These are phyloP conservation scores for Ophion costatus DNA, from an alignment of 2,888 invertebrate genomes.

Conservation along the genomic window DNA sequence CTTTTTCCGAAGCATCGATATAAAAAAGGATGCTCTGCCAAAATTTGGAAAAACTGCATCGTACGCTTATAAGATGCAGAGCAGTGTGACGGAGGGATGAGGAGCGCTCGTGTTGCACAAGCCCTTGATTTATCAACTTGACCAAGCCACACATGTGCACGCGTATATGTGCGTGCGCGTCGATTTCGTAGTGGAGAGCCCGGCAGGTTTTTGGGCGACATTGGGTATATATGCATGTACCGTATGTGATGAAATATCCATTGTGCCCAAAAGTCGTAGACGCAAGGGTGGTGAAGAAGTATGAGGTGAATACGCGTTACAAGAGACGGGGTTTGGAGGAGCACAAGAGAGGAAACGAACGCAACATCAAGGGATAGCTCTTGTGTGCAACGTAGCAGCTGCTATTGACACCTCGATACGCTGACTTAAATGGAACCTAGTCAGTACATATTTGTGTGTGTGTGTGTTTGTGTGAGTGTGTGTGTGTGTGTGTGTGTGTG, in stretches of 20 bases:
- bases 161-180: constrained; percentile 11
- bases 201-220: constrained; percentile 40
- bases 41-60: no score
- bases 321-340: constrained; percentile 33
- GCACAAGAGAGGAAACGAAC: constrained; percentile 47
- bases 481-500: neutral
- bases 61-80: neutral
- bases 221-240: constrained; percentile 4
- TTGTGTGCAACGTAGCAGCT: constrained; percentile 82
- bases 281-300: constrained; percentile 80
- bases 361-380: constrained; percentile 77
- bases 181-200: constrained; percentile 27
- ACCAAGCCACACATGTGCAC: neutral
- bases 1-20: no score
- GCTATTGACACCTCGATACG: constrained; percentile 84
- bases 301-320: constrained; percentile 75
- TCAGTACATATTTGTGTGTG: constrained; percentile 63
- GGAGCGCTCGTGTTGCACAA: neutral
- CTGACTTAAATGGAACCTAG: constrained; percentile 81
- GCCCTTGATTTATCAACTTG: constrained; percentile 46
- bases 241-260: constrained; percentile 34
- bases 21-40: no score
- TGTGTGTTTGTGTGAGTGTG: neutral
- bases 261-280: constrained; percentile 76
- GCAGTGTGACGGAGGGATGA: neutral